These are phyloP conservation scores for Opisthograptis luteolata DNA, from an alignment of 2,888 invertebrate species.

Conservation along the genomic window DNA sequence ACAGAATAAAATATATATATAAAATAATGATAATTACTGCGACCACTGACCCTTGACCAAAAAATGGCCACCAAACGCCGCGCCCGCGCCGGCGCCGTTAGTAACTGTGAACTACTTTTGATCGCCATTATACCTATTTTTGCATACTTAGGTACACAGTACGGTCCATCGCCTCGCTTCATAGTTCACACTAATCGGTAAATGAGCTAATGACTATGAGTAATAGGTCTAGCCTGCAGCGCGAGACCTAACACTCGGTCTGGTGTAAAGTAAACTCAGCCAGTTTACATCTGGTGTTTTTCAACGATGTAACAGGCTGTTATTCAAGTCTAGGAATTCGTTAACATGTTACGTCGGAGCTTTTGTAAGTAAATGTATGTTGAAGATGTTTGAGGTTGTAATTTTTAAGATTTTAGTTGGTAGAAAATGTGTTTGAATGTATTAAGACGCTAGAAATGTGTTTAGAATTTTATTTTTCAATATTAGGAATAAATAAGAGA, in stretches of 20 bases:
- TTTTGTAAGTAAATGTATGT: not conserved
- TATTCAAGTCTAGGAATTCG: conserved; percentile 12
- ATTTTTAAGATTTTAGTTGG: too few relatives aligned
- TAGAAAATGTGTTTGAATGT: too few relatives aligned
- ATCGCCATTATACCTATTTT: conserved; percentile 1
- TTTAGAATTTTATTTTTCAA: too few relatives aligned
- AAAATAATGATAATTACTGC: too few relatives aligned
- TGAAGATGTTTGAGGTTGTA: too few relatives aligned
- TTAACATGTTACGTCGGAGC: conserved; percentile 4
- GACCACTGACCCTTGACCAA: too few relatives aligned
- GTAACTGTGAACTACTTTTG: conserved; percentile 9
- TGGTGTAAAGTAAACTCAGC: conserved; percentile 11
- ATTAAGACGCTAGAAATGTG: too few relatives aligned
- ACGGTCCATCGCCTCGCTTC: conserved; percentile 4
- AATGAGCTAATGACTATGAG: conserved; percentile 10
- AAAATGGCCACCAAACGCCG: too few relatives aligned
- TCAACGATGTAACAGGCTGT: conserved; percentile 6
- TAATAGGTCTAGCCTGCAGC: conserved; percentile 15
- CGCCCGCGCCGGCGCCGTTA: too few relatives aligned
- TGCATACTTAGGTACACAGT: conserved; percentile 8
- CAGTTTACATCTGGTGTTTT: conserved; percentile 17
- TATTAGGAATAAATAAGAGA: too few relatives aligned
- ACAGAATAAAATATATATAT: too few relatives aligned
- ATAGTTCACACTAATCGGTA: conserved; percentile 1
- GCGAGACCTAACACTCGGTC: conserved; percentile 9